Evolutionary conservation across 1,140 invertebrate species (phyloP), one percentile per base, ranked within the genome.

Genomic region (Colletes gigas): DNA sequence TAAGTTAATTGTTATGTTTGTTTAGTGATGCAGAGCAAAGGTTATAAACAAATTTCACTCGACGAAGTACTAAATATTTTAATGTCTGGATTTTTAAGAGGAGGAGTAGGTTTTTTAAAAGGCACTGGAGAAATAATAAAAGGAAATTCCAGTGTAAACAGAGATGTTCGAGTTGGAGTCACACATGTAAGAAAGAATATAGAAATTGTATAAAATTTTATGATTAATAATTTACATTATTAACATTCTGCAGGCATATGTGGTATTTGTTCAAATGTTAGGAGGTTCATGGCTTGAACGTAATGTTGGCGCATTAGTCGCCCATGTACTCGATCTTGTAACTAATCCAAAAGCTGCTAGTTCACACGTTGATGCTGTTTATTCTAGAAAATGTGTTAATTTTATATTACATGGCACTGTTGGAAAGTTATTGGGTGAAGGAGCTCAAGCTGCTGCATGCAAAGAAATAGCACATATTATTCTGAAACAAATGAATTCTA

Each of bases 321-420:
- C 95, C 17, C 99, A 99, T 92, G 95, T 99, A 6, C 92, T 99
- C 52, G 98, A 99, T 87, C 92, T 99, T 76, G 98, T 98, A 0
- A 97, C 97, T 0, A 98, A 98, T 94, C 98, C 98, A 1, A 98
- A 98, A 93, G 97, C 98, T 15, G 97, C 98, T 0, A 97, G 97
- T 14, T 98, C 98, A 0, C 98, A 99, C 91, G 97, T 99, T 8
- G 99, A 99, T 93, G 98, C 98, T 50, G 98, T 99, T 5, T 99
- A 99, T 93, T 99, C 98, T 0, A 94, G 99, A 82, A 99, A 99
- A 93, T 99, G 99, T 92, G 97, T 99, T 63, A 98, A 97, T 90
- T 99, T 99, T 91, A 98, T 99, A 88, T 94, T 99, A 60, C 95
- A 98, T 55, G 97, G 97, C 76, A 96, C 98, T 4, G 94, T 99